These are phyloP conservation scores for Rhagoletis pomonella DNA, from an alignment of 1,140 invertebrate genomes.

Conservation along the genomic window DNA sequence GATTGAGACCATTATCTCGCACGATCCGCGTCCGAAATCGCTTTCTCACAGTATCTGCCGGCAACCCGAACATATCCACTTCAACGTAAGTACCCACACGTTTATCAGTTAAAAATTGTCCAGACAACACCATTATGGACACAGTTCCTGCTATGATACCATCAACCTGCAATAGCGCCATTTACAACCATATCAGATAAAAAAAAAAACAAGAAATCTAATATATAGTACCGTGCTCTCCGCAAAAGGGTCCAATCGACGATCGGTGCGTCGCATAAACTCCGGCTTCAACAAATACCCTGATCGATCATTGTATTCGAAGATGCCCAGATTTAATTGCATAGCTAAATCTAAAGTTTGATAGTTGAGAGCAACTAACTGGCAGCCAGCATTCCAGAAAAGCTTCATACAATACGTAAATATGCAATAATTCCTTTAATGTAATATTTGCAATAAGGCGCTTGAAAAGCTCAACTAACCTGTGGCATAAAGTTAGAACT, in stretches of 20 bases:
- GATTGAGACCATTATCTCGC: conserved; percentile 97
- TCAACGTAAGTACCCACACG: conserved; percentile 98
- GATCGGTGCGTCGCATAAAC: conserved; percentile 97
- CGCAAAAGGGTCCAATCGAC: conserved; percentile 97
- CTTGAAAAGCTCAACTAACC: conserved; percentile 65
- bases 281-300: conserved; percentile 98
- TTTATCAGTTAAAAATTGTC: conserved; percentile 97
- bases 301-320: conserved; percentile 97
- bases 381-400: conserved; percentile 99
- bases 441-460: background rate
- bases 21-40: conserved; percentile 96
- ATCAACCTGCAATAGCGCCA: conserved; percentile 76
- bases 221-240: conserved; percentile 89
- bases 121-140: conserved; percentile 90
- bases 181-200: background rate
- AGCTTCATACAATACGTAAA: conserved; percentile 76
- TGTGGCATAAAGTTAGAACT: conserved; percentile 99
- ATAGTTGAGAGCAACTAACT: conserved; percentile 98
- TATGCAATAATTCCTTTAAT: background rate
- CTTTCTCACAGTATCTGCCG: conserved; percentile 98
- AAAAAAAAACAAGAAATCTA: background rate
- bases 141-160: conserved; percentile 99
- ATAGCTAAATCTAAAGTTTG: conserved; percentile 98
- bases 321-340: conserved; percentile 99
- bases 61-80: conserved; percentile 99